phyloP scores from a whole-genome alignment of 2,888 invertebrate species.

The Drosophila ustulata region DNA sequence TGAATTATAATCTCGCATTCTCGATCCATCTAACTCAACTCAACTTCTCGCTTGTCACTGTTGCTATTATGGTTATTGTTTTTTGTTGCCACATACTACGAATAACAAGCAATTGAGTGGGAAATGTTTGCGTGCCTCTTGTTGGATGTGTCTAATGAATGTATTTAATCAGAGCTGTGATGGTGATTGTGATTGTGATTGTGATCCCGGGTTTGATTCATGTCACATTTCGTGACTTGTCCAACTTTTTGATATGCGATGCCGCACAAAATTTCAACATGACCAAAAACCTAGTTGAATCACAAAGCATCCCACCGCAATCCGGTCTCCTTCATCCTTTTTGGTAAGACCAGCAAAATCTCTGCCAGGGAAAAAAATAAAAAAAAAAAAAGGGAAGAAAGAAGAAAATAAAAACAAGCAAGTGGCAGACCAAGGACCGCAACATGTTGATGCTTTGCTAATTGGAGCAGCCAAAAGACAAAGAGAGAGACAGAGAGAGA shows the following conservation, averaged over 20 bases:
- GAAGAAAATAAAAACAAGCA: conserved; percentile 22
- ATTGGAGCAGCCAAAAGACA: conserved; percentile 62
- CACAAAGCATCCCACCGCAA: conserved; percentile 16
- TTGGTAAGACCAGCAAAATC: conserved; percentile 36
- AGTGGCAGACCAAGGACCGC: conserved; percentile 54
- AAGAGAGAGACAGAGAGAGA: conserved; percentile 8
- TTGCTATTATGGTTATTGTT: conserved; percentile 1
- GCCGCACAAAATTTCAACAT: conserved; percentile 35
- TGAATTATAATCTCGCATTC: neutral
- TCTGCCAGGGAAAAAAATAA: conserved; percentile 32
- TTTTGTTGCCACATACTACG: neutral
- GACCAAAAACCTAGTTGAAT: conserved; percentile 23
- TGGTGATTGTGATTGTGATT: conserved; percentile 5
- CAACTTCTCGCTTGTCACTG: neutral
- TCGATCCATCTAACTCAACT: neutral
- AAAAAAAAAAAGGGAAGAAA: neutral
- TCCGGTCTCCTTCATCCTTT: neutral
- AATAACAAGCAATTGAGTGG: neutral
- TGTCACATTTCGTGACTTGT: conserved; percentile 42
- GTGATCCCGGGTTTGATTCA: conserved; percentile 5
- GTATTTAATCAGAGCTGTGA: conserved; percentile 5
- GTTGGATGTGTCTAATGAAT: neutral
- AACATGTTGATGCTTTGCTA: conserved; percentile 75
- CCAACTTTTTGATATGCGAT: conserved; percentile 32
- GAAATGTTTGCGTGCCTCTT: neutral